Evolutionary conservation across 2,888 invertebrate genomes (phyloP).

Genomic region (Gastrophysa polygoni): DNA sequence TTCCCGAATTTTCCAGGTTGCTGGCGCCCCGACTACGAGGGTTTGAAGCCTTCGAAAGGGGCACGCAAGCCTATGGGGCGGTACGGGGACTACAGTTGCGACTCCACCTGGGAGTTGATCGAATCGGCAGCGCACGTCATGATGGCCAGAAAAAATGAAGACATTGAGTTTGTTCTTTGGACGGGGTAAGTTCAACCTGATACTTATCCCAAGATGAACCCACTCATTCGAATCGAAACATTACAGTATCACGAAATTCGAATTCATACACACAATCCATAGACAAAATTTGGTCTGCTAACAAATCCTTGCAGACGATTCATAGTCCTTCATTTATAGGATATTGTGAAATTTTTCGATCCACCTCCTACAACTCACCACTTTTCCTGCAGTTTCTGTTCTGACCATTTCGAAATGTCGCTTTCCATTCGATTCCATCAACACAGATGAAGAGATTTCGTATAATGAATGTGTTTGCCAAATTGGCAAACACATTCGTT

Average conservation of each 20-base stretch:
- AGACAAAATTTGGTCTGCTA: too few relatives aligned
- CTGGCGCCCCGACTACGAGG: slow-evolving; percentile 54
- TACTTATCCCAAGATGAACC: too few relatives aligned
- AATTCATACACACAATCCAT: too few relatives aligned
- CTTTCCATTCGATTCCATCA: slow-evolving; percentile 1
- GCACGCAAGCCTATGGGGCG: slow-evolving; percentile 69
- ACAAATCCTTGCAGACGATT: too few relatives aligned
- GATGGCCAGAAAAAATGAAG: slow-evolving; percentile 82
- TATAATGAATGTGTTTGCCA: slow-evolving; percentile 6
- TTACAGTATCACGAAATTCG: too few relatives aligned
- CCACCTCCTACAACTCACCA: too few relatives aligned
- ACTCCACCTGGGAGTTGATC: slow-evolving; percentile 87
- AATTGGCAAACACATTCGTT: slow-evolving; percentile 14
- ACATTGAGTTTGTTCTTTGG: slow-evolving; percentile 93
- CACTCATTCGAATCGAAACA: too few relatives aligned
- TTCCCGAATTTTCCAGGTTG: slow-evolving; percentile 55
- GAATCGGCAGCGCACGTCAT: slow-evolving; percentile 87
- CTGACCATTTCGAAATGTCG: not conserved
- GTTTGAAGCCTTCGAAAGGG: slow-evolving; percentile 45
- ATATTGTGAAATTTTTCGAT: too few relatives aligned
- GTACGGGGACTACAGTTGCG: slow-evolving; percentile 83
- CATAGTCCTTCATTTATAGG: too few relatives aligned
- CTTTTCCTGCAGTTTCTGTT: too few relatives aligned
- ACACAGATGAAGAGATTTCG: slow-evolving; percentile 7
- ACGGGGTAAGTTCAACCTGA: slow-evolving; percentile 82